phyloP scores from a whole-genome alignment of 2,797 vertebrate species.

The Microcaecilia unicolor region DNA sequence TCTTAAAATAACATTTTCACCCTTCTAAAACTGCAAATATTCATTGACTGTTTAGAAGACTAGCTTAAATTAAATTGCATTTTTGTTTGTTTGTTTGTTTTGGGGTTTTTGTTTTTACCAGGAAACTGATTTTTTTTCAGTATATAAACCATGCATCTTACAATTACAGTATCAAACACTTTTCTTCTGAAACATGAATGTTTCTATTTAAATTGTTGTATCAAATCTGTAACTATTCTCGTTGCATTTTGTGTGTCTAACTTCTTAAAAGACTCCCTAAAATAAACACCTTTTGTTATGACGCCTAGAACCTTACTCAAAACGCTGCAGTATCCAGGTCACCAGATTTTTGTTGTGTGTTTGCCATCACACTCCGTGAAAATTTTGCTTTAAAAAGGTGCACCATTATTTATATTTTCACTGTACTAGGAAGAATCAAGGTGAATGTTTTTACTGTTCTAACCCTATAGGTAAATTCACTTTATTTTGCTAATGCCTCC shows the following conservation, averaged over 20 bases:
- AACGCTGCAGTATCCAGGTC: background rate
- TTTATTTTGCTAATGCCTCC: too few species aligned
- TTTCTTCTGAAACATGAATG: conserved; percentile 59
- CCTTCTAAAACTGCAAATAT: conserved; percentile 48
- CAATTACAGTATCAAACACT: conserved; percentile 54
- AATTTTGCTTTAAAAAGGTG: too few species aligned
- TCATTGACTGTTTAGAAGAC: conserved; percentile 39
- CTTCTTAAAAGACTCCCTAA: conserved; percentile 46
- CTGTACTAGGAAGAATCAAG: too few species aligned
- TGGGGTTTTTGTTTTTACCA: too few species aligned
- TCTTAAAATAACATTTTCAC: conserved; percentile 32
- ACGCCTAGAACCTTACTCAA: conserved; percentile 1
- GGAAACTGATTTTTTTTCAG: conserved; percentile 32
- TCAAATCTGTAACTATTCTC: conserved; percentile 51
- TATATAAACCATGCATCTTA: conserved; percentile 49
- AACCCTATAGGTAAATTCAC: too few species aligned
- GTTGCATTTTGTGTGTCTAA: conserved; percentile 54
- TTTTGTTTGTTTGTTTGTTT: too few species aligned
- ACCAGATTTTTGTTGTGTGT: too few species aligned
- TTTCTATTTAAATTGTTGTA: conserved; percentile 53
- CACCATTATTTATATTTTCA: too few species aligned
- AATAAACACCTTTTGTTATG: conserved; percentile 49
- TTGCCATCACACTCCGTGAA: too few species aligned
- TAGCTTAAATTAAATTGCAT: too few species aligned
- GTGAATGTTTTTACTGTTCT: too few species aligned